A percentile compares a stretch with the other conserved stretches of the same genome.
These are phyloP conservation scores for Metridium senile DNA, from an alignment of 92 coral and sea anemone genomes.

Conservation along the genomic window DNA sequence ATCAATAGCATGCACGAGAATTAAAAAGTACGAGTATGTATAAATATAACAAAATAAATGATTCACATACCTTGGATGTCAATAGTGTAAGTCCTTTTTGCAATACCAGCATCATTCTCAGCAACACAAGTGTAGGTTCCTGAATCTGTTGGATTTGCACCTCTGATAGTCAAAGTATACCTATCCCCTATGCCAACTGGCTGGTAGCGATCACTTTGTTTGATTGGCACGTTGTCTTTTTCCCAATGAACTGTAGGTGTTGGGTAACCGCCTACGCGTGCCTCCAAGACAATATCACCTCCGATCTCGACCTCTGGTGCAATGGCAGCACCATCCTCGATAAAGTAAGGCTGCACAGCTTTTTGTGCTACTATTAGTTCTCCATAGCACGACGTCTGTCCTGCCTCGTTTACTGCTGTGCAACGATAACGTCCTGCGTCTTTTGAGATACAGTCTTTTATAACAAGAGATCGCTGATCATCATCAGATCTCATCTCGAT, in stretches of 20 bases:
- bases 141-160: constrained; percentile 81
- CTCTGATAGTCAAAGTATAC: constrained; percentile 74
- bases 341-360: constrained; percentile 73
- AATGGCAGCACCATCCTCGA: constrained; percentile 68
- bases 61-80: constrained; percentile 80
- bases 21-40: not conserved
- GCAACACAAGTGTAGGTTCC: constrained; percentile 93
- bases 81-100: constrained; percentile 81
- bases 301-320: constrained; percentile 73
- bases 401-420: constrained; percentile 82
- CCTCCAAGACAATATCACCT: constrained; percentile 88
- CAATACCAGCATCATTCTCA: constrained; percentile 74
- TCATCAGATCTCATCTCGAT: constrained; percentile 78
- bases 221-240: constrained; percentile 71
- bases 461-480: constrained; percentile 82
- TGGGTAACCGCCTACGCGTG: constrained; percentile 80
- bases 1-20: not conserved
- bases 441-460: constrained; percentile 65
- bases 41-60: not conserved
- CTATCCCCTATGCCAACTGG: constrained; percentile 65
- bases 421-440: constrained; percentile 89
- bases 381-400: constrained; percentile 70
- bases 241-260: constrained; percentile 92
- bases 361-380: constrained; percentile 70
- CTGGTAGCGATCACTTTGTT: constrained; percentile 54